Evolutionary conservation across 2,797 vertebrate genomes (phyloP).

Genomic region (Syncerus caffer): DNA sequence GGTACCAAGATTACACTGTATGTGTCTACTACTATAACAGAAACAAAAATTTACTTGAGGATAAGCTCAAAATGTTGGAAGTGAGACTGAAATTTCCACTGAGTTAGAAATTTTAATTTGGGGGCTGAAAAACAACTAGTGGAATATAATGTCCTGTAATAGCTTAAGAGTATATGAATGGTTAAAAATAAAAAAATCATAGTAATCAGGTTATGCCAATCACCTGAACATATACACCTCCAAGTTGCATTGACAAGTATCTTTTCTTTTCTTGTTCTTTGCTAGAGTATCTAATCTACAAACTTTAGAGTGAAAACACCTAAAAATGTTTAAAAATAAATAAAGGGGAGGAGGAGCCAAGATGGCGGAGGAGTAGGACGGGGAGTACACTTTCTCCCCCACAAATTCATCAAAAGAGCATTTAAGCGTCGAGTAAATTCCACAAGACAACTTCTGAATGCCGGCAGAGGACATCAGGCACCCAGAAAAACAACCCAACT

Average conservation of each 20-base stretch:
- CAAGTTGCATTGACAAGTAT: not conserved
- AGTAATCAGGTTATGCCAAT: not conserved
- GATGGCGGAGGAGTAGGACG: too few relatives aligned
- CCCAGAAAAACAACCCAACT: too few relatives aligned
- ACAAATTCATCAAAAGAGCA: too few relatives aligned
- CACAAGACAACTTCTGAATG: too few relatives aligned
- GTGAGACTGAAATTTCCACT: not conserved
- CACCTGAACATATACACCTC: not conserved
- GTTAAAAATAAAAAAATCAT: not conserved
- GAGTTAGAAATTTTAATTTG: not conserved
- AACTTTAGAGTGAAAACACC: not conserved
- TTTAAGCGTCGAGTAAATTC: too few relatives aligned
- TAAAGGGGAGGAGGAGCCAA: too few relatives aligned
- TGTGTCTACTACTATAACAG: not conserved
- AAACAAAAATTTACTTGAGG: not conserved
- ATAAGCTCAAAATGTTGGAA: not conserved
- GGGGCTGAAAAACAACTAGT: not conserved
- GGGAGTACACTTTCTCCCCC: too few relatives aligned
- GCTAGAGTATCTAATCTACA: not conserved
- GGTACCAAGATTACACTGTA: not conserved
- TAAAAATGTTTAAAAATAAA: not conserved
- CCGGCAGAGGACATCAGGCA: too few relatives aligned
- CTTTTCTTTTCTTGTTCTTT: not conserved
- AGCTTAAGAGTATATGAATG: not conserved
- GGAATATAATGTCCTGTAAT: not conserved